Conservation (phyloP, 1,140 invertebrate genomes). For the Andricus grossulariae region DNA sequence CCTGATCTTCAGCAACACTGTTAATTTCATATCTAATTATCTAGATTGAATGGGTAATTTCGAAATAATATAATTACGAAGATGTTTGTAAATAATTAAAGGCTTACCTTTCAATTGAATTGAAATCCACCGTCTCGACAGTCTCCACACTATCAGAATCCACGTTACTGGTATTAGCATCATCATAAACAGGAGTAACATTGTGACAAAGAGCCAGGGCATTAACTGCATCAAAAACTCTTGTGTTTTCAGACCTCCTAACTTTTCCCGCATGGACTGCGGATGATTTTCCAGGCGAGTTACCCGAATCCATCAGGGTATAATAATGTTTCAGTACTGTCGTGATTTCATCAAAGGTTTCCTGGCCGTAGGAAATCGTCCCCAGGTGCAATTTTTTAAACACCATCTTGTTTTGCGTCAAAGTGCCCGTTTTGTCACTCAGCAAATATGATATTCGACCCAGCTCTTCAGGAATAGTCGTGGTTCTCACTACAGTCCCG, state of each 20-base stretch:
- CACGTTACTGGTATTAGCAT: constrained; percentile 57
- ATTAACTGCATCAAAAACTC: constrained; percentile 93
- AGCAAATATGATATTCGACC: constrained; percentile 96
- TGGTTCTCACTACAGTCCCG: constrained; percentile 97
- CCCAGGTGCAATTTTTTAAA: constrained; percentile 96
- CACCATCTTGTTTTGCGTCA: constrained; percentile 99
- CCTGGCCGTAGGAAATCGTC: constrained; percentile 89
- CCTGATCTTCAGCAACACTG: no score
- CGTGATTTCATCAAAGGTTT: constrained; percentile 89
- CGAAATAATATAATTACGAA: constrained; percentile 6
- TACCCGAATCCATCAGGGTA: constrained; percentile 52
- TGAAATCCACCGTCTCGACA: constrained; percentile 69
- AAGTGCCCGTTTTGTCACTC: constrained; percentile 98
- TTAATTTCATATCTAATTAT: no score
- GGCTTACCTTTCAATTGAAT: constrained; percentile 69
- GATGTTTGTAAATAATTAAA: constrained; percentile 11
- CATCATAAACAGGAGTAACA: constrained; percentile 97
- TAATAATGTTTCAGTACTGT: constrained; percentile 74
- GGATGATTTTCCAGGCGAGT: constrained; percentile 61
- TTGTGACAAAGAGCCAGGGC: constrained; percentile 98
- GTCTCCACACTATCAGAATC: constrained; percentile 70
- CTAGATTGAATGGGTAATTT: no score
- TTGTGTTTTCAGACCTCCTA: constrained; percentile 83
- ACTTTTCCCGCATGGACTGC: constrained; percentile 74
- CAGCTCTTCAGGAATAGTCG: constrained; percentile 99